These are phyloP conservation scores for Plecotus auritus DNA, from an alignment of 2,113 vertebrate genomes.

Conservation along the genomic window DNA sequence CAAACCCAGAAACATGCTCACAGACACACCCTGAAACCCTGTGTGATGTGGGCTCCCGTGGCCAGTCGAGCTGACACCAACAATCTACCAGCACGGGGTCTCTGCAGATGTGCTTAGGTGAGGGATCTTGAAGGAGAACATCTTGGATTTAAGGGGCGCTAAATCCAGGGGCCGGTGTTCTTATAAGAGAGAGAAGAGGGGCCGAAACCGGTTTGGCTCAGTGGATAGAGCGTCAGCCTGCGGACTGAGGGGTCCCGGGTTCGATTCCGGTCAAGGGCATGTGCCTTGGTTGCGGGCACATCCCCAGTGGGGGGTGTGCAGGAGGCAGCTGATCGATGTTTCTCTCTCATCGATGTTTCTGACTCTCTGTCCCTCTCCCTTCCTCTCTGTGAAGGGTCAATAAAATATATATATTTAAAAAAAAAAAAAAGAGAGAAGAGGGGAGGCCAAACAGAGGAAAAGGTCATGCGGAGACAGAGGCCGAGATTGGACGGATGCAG, in stretches of 20 bases:
- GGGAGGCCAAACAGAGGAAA: not conserved
- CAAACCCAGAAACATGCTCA: not conserved
- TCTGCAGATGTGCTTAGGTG: not conserved
- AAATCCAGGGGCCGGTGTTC: not conserved
- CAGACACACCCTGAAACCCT: not conserved
- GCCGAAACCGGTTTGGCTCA: too few relatives aligned
- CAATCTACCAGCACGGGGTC: not conserved
- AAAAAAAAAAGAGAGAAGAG: too few relatives aligned
- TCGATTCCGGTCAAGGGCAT: too few relatives aligned
- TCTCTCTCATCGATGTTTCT: too few relatives aligned
- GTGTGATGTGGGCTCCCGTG: not conserved
- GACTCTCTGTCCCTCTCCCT: too few relatives aligned
- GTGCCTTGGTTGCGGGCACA: too few relatives aligned
- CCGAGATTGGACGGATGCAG: not conserved
- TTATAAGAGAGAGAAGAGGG: not conserved
- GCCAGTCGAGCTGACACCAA: not conserved
- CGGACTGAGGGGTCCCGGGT: too few relatives aligned
- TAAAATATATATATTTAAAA: too few relatives aligned
- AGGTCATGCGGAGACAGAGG: not conserved
- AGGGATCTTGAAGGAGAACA: not conserved
- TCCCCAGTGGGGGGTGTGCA: too few relatives aligned
- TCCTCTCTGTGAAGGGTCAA: too few relatives aligned
- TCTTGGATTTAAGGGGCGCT: not conserved
- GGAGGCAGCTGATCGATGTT: too few relatives aligned
- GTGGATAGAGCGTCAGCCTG: too few relatives aligned